These are phyloP conservation scores for Amphiprion clarkii DNA, from an alignment of 2,797 vertebrate genomes.

Conservation along the genomic window DNA sequence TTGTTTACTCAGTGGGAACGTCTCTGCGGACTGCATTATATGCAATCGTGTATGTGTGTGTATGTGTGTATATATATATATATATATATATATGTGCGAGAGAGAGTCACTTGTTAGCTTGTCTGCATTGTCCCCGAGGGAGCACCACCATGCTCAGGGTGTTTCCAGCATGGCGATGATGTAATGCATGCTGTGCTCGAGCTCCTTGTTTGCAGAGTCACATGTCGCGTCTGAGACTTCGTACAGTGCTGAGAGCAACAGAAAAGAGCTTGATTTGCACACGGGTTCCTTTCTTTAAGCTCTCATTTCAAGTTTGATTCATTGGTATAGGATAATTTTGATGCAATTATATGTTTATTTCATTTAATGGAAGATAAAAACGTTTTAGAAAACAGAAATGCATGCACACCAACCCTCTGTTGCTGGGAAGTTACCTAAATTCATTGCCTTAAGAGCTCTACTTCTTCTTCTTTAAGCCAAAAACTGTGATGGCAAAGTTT, in stretches of 20 bases:
- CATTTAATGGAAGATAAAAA: not conserved
- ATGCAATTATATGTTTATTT: not conserved
- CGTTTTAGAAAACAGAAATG: not conserved
- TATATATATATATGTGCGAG: slow-evolving; percentile 4
- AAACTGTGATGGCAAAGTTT: not conserved
- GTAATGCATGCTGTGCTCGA: slow-evolving; percentile 76
- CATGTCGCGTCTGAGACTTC: slow-evolving; percentile 72
- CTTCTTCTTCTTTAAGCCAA: not conserved
- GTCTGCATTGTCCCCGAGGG: slow-evolving; percentile 75
- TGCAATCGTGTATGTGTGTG: slow-evolving; percentile 1
- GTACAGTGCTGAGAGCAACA: slow-evolving; percentile 34
- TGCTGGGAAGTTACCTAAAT: slow-evolving; percentile 1
- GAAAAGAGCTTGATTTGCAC: slow-evolving; percentile 36
- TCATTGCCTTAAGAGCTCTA: not conserved
- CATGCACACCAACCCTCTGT: not conserved
- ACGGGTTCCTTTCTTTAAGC: slow-evolving; percentile 49
- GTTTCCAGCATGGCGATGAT: slow-evolving; percentile 79
- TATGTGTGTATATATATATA: not conserved
- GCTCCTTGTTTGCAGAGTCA: slow-evolving; percentile 83
- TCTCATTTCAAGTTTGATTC: slow-evolving; percentile 14
- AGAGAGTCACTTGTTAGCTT: slow-evolving; percentile 68
- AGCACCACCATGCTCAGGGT: slow-evolving; percentile 78
- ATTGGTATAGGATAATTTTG: slow-evolving; percentile 12
- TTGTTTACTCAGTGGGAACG: slow-evolving; percentile 60
- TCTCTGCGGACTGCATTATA: slow-evolving; percentile 47